Percentiles rank a stretch among this genome's conserved stretches.
phyloP scores from a whole-genome alignment of 1,140 invertebrate genomes.

The Uloborus diversus region DNA sequence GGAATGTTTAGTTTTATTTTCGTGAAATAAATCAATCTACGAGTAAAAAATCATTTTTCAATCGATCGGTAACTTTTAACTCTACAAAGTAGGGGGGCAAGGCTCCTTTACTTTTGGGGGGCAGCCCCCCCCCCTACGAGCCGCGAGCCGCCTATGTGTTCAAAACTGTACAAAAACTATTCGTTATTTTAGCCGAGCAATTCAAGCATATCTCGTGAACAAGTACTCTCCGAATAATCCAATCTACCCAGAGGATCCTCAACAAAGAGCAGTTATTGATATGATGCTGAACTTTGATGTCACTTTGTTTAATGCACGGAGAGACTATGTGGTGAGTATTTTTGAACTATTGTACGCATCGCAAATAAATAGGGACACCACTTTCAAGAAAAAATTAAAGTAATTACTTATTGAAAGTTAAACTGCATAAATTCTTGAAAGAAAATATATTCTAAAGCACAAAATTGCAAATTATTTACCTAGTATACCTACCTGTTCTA shows the following conservation, averaged over 20 bases:
- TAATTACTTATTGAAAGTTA: not conserved
- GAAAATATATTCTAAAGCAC: not conserved
- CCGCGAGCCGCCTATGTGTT: not conserved
- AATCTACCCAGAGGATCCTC: constrained; percentile 76
- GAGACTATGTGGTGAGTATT: constrained; percentile 37
- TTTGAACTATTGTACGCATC: not conserved
- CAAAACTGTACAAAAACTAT: not conserved
- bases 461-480: not conserved
- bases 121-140: not conserved
- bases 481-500: not conserved
- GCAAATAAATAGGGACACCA: not conserved
- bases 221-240: constrained; percentile 76
- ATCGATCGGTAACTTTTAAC: no score
- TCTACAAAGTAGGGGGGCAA: constrained; percentile 61
- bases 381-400: not conserved
- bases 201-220: constrained; percentile 75
- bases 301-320: constrained; percentile 50
- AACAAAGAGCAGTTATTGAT: constrained; percentile 73
- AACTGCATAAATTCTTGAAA: not conserved
- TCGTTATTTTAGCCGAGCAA: constrained; percentile 70
- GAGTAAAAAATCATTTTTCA: no score
- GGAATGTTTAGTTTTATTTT: no score
- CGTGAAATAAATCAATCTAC: no score
- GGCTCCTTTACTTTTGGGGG: constrained; percentile 62
- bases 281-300: constrained; percentile 62